Evolutionary conservation across 2,888 invertebrate species (phyloP).

Genomic region (Himalopsyche anomala): DNA sequence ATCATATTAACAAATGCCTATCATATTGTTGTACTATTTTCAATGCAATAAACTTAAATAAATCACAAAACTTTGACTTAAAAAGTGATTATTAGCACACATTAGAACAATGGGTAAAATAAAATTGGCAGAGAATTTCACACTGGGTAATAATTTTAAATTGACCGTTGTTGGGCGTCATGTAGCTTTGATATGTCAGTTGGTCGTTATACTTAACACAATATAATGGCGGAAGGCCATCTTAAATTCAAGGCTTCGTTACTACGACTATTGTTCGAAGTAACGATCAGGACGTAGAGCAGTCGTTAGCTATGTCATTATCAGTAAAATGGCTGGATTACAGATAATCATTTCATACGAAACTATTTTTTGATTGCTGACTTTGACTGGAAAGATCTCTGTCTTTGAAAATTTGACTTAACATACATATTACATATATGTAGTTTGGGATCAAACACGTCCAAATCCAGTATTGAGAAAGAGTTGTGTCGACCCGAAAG

Average conservation of each 20-base stretch:
- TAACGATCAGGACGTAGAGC: background rate
- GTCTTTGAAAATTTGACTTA: no score
- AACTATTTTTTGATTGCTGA: background rate
- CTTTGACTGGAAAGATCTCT: background rate
- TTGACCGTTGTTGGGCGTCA: conserved; percentile 10
- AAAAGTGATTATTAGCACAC: conserved; percentile 4
- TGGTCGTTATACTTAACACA: background rate
- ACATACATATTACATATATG: no score
- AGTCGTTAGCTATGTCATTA: background rate
- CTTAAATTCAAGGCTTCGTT: background rate
- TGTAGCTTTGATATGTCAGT: conserved; percentile 4
- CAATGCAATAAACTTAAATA: background rate
- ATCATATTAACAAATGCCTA: no score
- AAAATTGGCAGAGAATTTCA: background rate
- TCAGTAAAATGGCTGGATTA: background rate
- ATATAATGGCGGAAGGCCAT: background rate
- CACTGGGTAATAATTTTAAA: conserved; percentile 13
- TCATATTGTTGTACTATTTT: background rate
- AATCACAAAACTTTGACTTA: background rate
- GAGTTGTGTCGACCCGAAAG: no score
- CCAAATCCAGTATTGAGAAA: no score
- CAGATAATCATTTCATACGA: background rate
- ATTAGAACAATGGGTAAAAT: background rate
- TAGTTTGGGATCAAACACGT: no score
- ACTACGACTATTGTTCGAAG: background rate